Conservation (phyloP, 2,113 vertebrate genomes). For the Gobiocypris rarus region DNA sequence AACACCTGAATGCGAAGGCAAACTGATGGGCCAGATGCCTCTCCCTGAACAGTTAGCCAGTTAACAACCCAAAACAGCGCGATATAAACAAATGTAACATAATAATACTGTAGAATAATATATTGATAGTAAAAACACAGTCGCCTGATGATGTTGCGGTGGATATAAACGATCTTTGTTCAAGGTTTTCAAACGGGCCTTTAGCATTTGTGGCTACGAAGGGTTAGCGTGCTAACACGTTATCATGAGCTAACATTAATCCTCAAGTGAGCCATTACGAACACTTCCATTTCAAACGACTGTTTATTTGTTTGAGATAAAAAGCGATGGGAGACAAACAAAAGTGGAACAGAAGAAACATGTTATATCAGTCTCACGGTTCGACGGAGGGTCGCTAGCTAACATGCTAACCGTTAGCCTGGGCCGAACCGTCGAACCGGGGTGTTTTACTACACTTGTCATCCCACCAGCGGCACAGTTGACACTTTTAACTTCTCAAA, state of each 20-base stretch:
- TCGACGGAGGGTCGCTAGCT: slow-evolving; percentile 9
- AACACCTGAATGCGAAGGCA: neutral
- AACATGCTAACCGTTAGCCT: slow-evolving; percentile 17
- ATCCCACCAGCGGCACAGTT: slow-evolving; percentile 10
- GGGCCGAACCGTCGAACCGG: slow-evolving; percentile 30
- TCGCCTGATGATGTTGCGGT: neutral
- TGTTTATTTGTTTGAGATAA: neutral
- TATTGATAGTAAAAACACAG: neutral
- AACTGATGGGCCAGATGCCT: slow-evolving; percentile 1
- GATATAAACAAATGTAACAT: no score
- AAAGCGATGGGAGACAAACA: neutral
- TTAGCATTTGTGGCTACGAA: slow-evolving; percentile 15
- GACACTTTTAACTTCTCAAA: neutral
- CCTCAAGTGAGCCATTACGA: neutral
- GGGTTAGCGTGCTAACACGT: slow-evolving; percentile 38
- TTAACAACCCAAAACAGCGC: neutral
- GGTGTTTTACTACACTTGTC: slow-evolving; percentile 52
- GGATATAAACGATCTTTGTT: neutral
- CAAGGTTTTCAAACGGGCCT: slow-evolving; percentile 28
- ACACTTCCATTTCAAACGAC: neutral
- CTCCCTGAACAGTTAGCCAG: neutral
- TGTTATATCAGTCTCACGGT: neutral
- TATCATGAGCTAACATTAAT: slow-evolving; percentile 28
- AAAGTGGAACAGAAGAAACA: neutral
- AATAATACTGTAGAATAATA: neutral